These are phyloP conservation scores for Cliona cf. orientalis DNA, from an alignment of 37 sponge, comb jelly and placozoan species.

Conservation along the genomic window DNA sequence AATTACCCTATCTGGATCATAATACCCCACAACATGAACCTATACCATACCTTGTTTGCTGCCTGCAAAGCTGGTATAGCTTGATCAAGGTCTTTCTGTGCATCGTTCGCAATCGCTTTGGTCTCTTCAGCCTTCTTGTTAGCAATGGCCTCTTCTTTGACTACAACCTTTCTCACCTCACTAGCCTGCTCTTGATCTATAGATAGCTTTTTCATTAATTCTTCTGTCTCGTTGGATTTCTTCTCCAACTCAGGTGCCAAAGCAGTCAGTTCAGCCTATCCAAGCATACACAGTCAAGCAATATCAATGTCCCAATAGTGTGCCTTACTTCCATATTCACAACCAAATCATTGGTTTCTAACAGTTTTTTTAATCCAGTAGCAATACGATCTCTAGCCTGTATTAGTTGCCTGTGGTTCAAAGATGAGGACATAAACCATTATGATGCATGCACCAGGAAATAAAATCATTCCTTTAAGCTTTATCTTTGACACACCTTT, in stretches of 20 bases:
- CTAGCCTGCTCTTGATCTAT: slow-evolving; percentile 94
- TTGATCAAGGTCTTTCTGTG: slow-evolving; percentile 96
- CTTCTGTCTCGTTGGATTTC: slow-evolving; percentile 88
- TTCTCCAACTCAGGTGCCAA: slow-evolving; percentile 91
- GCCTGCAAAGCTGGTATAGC: slow-evolving; percentile 95
- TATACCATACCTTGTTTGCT: slow-evolving; percentile 82
- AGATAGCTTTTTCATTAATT: slow-evolving; percentile 87
- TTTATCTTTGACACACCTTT: slow-evolving; percentile 41
- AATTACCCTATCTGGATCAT: not conserved
- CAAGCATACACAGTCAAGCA: not conserved
- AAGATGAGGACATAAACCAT: not conserved
- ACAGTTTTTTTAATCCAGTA: slow-evolving; percentile 95
- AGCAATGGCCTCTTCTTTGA: slow-evolving; percentile 93
- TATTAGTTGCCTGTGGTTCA: slow-evolving; percentile 73
- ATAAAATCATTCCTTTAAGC: too few relatives aligned
- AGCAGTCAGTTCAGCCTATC: slow-evolving; percentile 90
- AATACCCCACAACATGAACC: not conserved
- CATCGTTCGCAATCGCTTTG: slow-evolving; percentile 93
- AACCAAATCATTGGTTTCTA: slow-evolving; percentile 97
- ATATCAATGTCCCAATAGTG: not conserved
- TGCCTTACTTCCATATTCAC: slow-evolving; percentile 84
- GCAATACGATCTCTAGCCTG: slow-evolving; percentile 86
- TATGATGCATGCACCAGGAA: not conserved
- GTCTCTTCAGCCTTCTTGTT: slow-evolving; percentile 96
- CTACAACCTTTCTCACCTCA: slow-evolving; percentile 87